Percentiles rank a stretch among this genome's conserved stretches.
Evolutionary conservation across 2,888 invertebrate genomes (phyloP).

Genomic region (Perizoma flavofasciatum): DNA sequence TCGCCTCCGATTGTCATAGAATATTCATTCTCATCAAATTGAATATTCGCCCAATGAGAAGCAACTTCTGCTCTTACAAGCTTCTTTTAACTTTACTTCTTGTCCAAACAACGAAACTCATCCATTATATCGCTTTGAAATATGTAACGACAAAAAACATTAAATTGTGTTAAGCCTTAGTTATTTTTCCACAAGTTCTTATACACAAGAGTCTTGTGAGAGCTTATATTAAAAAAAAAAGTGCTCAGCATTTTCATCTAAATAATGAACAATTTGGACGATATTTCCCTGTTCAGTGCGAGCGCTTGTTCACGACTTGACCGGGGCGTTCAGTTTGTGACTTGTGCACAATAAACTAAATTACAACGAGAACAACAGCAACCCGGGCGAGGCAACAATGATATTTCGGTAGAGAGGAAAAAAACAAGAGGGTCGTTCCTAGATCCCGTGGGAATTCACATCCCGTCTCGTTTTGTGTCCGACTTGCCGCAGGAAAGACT

Average conservation of each 20-base stretch:
- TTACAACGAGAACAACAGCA: constrained; percentile 67
- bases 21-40: constrained; percentile 47
- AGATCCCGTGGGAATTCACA: constrained; percentile 73
- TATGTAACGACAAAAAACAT: too few species aligned
- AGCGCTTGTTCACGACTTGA: constrained; percentile 49
- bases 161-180: too few species aligned
- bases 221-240: constrained; percentile 24
- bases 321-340: constrained; percentile 55
- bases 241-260: constrained; percentile 36
- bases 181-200: not conserved
- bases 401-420: constrained; percentile 74
- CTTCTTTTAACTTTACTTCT: too few species aligned
- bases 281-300: constrained; percentile 57
- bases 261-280: constrained; percentile 52
- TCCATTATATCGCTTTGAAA: too few species aligned
- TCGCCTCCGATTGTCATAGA: constrained; percentile 44
- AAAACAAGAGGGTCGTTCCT: constrained; percentile 74
- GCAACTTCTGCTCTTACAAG: not conserved
- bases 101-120: too few species aligned
- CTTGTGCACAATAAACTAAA: constrained; percentile 73
- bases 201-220: constrained; percentile 9
- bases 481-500: constrained; percentile 58
- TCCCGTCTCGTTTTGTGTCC: constrained; percentile 61
- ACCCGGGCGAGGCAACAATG: constrained; percentile 62
- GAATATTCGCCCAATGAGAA: constrained; percentile 28